Base-by-base conservation (phyloP, 2,888 invertebrate species). In the Himalopsyche tibetana region DNA sequence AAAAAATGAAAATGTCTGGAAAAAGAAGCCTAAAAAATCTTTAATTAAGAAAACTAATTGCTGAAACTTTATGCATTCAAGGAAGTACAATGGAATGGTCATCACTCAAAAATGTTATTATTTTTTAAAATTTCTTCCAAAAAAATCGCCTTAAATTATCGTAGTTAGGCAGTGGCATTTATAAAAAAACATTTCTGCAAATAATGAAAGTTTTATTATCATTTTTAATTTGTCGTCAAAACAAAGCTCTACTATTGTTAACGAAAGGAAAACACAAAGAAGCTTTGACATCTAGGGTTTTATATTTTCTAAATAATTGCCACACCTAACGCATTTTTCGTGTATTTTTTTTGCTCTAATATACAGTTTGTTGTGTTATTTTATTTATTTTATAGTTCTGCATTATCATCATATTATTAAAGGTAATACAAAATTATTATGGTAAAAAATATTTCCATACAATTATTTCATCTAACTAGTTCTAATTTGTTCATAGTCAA, bases 261-360 rank as follows among this genome's bases (percentile, higher is more conserved):
- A 36, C 15, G 74, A 36, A 74, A 74, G 74, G 74, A 74, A 12
- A 74, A 36, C 74, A 74, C 74, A 36, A 74, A 74, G 74, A 36
- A 74, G 74, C 74, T 74, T 19, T 74, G 74, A 74, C 74, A 74
- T 74, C 74, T 74, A 74, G 74, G 74, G 38, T 74, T 74, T 74
- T 12, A 38, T 36, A 11, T 74, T 74, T 74, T 9, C 74, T 74
- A 74, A 74, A 74, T 74, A 38, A 74, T 74, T 74, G 15, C 38
- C 74, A 15, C 36, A 74, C 74, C 15, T 74, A 74, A 74, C 74
- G 74, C 74, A 74, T 38, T 74, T 74, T 74, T 38, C 74, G 74
- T 74, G 74, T 38, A 74, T 38, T 36, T 36, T n/a, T 74, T 74
- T 74, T 0, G 9, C 12, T 36, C 36, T 4, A 5, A 74, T 36